Evolutionary conservation across 2,888 invertebrate genomes (phyloP).

Genomic region (Vanessa cardui): DNA sequence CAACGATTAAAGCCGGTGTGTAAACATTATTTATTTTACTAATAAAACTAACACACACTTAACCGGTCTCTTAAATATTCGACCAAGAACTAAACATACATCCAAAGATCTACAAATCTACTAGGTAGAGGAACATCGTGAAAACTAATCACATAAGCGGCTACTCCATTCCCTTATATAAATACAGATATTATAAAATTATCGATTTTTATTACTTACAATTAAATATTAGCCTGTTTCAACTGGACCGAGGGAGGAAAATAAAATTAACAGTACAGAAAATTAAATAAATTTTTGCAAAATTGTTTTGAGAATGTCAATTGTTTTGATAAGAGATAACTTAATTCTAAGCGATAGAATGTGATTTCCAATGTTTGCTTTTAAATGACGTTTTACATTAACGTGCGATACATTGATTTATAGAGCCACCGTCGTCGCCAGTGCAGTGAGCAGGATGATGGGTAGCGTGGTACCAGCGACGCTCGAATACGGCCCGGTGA

Average conservation of each 20-base stretch:
- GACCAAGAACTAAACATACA: slow-evolving; percentile 23
- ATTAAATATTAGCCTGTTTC: slow-evolving; percentile 21
- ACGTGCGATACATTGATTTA: slow-evolving; percentile 49
- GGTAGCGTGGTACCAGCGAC: slow-evolving; percentile 74
- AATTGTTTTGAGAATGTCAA: slow-evolving; percentile 26
- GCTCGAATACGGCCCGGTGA: slow-evolving; percentile 78
- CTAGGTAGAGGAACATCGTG: slow-evolving; percentile 67
- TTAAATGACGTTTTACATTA: not conserved
- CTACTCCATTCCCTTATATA: slow-evolving; percentile 44
- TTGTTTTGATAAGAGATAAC: slow-evolving; percentile 21
- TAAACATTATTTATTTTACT: slow-evolving; percentile 35
- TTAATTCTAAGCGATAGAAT: slow-evolving; percentile 27
- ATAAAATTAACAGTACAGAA: not conserved
- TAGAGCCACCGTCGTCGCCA: slow-evolving; percentile 73
- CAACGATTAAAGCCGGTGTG: slow-evolving; percentile 71
- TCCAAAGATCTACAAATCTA: slow-evolving; percentile 53
- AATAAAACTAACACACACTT: slow-evolving; percentile 41
- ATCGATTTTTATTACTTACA: slow-evolving; percentile 32
- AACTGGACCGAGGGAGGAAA: slow-evolving; percentile 4
- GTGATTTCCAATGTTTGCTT: slow-evolving; percentile 17
- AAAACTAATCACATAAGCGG: slow-evolving; percentile 53
- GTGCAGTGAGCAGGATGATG: slow-evolving; percentile 66
- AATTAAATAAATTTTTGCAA: not conserved
- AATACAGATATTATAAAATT: slow-evolving; percentile 43
- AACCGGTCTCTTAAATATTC: slow-evolving; percentile 23